Conservation (phyloP, 1,140 invertebrate genomes). For the Mamestra configurata region DNA sequence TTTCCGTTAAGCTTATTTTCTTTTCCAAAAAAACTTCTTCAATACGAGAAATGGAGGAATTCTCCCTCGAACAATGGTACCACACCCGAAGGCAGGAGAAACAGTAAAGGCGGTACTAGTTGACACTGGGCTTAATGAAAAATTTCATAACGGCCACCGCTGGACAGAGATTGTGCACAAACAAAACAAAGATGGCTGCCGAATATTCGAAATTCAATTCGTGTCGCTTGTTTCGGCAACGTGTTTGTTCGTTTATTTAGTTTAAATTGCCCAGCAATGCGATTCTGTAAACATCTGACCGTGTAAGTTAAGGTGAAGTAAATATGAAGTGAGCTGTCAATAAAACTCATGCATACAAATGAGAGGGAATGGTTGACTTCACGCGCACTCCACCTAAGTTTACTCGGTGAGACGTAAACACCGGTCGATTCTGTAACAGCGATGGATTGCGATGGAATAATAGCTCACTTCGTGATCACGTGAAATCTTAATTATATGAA, state of each 20-base stretch:
- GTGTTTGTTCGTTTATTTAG: slow-evolving; percentile 11
- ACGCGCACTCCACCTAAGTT: too few relatives aligned
- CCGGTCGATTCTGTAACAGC: too few relatives aligned
- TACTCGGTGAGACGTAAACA: too few relatives aligned
- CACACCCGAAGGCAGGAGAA: slow-evolving; percentile 53
- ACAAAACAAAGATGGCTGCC: slow-evolving; percentile 52
- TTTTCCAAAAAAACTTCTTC: not conserved
- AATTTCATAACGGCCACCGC: slow-evolving; percentile 70
- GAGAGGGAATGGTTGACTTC: too few relatives aligned
- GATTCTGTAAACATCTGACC: too few relatives aligned
- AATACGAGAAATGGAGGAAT: not conserved
- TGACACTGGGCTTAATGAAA: slow-evolving; percentile 74
- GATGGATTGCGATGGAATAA: too few relatives aligned
- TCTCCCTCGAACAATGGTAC: not conserved
- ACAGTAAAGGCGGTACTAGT: slow-evolving; percentile 59
- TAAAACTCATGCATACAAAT: too few relatives aligned
- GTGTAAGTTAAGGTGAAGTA: too few relatives aligned
- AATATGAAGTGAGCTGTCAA: too few relatives aligned
- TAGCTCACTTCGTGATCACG: too few relatives aligned
- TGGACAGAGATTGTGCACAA: slow-evolving; percentile 51
- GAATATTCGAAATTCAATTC: slow-evolving; percentile 56
- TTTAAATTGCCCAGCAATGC: too few relatives aligned
- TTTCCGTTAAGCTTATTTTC: not conserved
- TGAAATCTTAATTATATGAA: too few relatives aligned
- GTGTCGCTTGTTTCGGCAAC: slow-evolving; percentile 6